phyloP scores from a whole-genome alignment of 2,797 vertebrate species.

The Rhabdomys pumilio region DNA sequence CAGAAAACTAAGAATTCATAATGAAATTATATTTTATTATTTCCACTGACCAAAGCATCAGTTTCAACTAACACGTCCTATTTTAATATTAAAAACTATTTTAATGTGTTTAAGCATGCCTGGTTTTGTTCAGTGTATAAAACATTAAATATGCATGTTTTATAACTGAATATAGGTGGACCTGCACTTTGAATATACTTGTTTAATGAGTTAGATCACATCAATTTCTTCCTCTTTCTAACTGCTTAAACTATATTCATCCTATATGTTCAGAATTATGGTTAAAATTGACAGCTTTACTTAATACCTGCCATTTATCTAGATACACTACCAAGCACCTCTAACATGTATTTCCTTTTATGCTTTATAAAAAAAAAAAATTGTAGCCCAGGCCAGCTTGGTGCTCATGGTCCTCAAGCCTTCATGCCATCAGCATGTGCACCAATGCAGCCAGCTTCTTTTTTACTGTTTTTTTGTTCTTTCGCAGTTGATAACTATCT shows the following conservation, averaged over 20 bases:
- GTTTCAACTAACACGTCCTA: background rate
- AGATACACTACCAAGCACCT: background rate
- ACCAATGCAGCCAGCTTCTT: background rate
- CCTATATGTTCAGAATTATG: background rate
- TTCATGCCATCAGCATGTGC: too few relatives aligned
- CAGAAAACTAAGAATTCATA: background rate
- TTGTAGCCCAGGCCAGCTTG: background rate
- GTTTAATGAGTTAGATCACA: background rate
- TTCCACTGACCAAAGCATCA: background rate
- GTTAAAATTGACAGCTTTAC: background rate
- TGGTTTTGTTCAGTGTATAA: background rate
- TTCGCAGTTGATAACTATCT: background rate
- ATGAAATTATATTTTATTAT: background rate
- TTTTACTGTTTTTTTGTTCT: background rate
- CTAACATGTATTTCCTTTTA: background rate
- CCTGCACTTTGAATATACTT: background rate
- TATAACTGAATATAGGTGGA: background rate
- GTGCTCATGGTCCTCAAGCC: background rate
- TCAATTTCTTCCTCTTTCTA: background rate
- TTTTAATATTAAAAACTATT: background rate
- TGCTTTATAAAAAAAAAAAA: background rate
- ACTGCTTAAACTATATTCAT: background rate
- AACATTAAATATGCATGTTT: slow-evolving; percentile 1
- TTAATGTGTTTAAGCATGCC: slow-evolving; percentile 6
- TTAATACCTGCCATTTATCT: background rate